Evolutionary conservation across 2,797 vertebrate species (phyloP), one percentile per base, ranked within the genome.

Genomic region (Gymnocypris eckloni): DNA sequence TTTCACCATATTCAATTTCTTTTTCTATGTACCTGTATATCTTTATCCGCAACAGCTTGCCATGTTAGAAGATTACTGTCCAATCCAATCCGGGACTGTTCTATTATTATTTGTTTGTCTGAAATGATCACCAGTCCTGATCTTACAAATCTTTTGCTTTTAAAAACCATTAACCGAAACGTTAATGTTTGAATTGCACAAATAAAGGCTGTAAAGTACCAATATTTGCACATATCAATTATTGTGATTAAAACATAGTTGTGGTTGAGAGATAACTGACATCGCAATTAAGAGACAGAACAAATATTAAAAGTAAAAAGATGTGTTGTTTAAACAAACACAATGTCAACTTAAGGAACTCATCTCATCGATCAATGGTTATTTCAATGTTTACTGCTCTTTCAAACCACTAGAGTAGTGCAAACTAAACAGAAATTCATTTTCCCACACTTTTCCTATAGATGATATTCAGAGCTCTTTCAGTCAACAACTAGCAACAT

Each of bases 371-470:
- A 48, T 80, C 78, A 80, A 8, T 28, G 16, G 5, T 22, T 66
- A 67, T 18, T n/a, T 70, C 20, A 70, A 1, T 0, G 4, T 37
- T 82, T 41, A 82, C 41, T 54, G 4, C 20, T 18, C 54, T 52
- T 15, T 41, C 37, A 81, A 81, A 41, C 64, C 18, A 39, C 43
- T 12, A 80, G n/a, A 66, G n/a, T 1, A 45, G 43, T 12, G 2
- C 25, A 12, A 50, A 22, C 11, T 67, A 39, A 54, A 69, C 79
- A 69, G 13, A 54, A 52, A 22, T 81, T 18, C 61, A 11, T 61
- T 61, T 78, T 78, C 54, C 76, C 75, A 56, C 33, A 78, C 52
- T n/a, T 39, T 76, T 76, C 12, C 75, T 25, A 43, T 39, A 28
- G 22, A 69, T 37, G 1, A 37, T 16, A 52, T 39, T 22, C 54